These are phyloP conservation scores for Eciton burchellii DNA, from an alignment of 1,140 invertebrate genomes.

Conservation along the genomic window DNA sequence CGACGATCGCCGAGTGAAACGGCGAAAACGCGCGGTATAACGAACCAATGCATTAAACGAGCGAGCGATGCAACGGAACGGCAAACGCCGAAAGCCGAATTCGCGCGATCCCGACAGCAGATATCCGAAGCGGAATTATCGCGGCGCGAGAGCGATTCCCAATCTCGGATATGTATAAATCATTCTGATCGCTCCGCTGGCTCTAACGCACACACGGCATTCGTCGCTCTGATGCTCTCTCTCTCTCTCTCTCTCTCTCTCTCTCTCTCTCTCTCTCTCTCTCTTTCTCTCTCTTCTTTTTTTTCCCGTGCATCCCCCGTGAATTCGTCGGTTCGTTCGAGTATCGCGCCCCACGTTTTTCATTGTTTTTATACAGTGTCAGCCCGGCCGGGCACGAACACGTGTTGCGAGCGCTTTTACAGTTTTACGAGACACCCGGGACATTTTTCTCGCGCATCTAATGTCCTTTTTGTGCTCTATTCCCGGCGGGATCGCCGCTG, in stretches of 20 bases:
- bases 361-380: conserved; percentile 52
- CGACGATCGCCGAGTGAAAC: conserved; percentile 28
- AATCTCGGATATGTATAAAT: conserved; percentile 53
- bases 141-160: conserved; percentile 33
- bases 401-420: conserved; percentile 43
- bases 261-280: background rate
- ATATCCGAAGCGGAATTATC: conserved; percentile 50
- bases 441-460: conserved; percentile 37
- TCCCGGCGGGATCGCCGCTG: background rate
- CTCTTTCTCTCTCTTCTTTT: conserved; percentile 6
- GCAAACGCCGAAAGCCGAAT: conserved; percentile 54
- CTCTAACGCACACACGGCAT: conserved; percentile 35
- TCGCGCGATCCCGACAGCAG: conserved; percentile 47
- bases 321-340: conserved; percentile 23
- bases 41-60: conserved; percentile 51
- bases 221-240: background rate
- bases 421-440: conserved; percentile 38
- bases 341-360: conserved; percentile 42
- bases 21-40: conserved; percentile 32
- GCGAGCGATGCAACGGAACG: conserved; percentile 25
- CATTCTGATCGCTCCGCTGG: conserved; percentile 27
- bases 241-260: background rate
- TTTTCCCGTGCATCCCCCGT: background rate
- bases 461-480: conserved; percentile 20
- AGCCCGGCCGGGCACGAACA: conserved; percentile 11